These are phyloP conservation scores for Drosophila anomelani DNA, from an alignment of 2,888 invertebrate species.

Conservation along the genomic window DNA sequence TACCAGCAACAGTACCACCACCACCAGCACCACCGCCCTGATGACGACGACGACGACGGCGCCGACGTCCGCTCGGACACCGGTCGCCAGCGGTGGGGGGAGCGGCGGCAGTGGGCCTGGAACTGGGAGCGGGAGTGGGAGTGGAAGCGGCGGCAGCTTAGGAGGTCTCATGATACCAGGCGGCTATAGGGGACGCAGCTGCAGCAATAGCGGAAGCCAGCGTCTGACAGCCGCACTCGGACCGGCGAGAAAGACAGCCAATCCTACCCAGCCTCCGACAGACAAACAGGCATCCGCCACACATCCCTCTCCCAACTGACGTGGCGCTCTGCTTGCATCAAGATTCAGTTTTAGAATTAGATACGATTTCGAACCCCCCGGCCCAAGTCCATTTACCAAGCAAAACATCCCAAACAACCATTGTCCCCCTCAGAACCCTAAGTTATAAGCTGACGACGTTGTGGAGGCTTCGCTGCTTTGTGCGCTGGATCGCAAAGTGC, in stretches of 20 bases:
- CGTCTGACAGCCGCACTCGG: constrained; percentile 53
- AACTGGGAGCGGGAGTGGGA: constrained; percentile 21
- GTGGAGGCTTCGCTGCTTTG: constrained; percentile 47
- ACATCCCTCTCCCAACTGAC: constrained; percentile 41
- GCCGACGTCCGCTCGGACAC: constrained; percentile 34
- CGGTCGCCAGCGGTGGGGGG: constrained; percentile 24
- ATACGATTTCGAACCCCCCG: constrained; percentile 35
- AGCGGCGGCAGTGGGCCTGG: constrained; percentile 16
- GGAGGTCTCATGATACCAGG: constrained; percentile 34
- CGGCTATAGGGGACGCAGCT: constrained; percentile 49
- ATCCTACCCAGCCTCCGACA: constrained; percentile 23
- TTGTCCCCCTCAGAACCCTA: constrained; percentile 33
- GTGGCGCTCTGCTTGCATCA: constrained; percentile 50
- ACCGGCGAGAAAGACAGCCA: constrained; percentile 51
- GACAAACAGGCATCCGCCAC: constrained; percentile 16
- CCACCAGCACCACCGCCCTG: constrained; percentile 50
- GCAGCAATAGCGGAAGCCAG: constrained; percentile 47
- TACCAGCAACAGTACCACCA: constrained; percentile 43
- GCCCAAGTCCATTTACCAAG: constrained; percentile 14
- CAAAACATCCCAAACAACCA: constrained; percentile 4
- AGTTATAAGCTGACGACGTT: constrained; percentile 72
- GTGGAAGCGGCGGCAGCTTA: constrained; percentile 34
- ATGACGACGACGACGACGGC: constrained; percentile 47
- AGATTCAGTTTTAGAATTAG: constrained; percentile 52
- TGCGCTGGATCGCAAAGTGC: constrained; percentile 53